Evolutionary conservation across 1,140 invertebrate species (phyloP).

Genomic region (Microplitis demolitor): DNA sequence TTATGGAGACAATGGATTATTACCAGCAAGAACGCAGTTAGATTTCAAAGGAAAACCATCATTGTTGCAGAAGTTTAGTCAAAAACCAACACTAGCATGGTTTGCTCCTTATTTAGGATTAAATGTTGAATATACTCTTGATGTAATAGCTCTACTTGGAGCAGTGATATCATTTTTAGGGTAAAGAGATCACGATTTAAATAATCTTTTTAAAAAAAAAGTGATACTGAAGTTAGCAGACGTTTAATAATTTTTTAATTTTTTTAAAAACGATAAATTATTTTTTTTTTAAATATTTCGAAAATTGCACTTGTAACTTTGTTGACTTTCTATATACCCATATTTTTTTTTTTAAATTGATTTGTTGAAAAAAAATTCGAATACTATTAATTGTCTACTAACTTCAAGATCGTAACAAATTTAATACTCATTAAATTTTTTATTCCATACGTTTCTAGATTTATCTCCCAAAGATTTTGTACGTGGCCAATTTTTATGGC

Average conservation of each 20-base stretch:
- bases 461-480: constrained; percentile 70
- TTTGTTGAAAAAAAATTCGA: too few relatives aligned
- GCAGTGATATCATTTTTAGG: constrained; percentile 70
- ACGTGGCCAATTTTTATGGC: constrained; percentile 67
- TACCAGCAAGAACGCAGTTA: constrained; percentile 72
- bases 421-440: constrained; percentile 16
- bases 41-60: constrained; percentile 58
- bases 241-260: too few relatives aligned
- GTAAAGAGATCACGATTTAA: constrained; percentile 49
- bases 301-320: too few relatives aligned
- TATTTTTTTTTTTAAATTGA: too few relatives aligned
- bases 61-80: constrained; percentile 64
- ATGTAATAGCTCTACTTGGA: constrained; percentile 73
- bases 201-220: too few relatives aligned
- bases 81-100: constrained; percentile 75
- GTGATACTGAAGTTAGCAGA: too few relatives aligned
- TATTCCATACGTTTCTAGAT: constrained; percentile 57
- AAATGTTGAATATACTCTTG: constrained; percentile 72
- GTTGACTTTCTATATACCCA: too few relatives aligned
- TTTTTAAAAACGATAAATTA: too few relatives aligned
- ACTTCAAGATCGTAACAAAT: background rate
- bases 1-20: constrained; percentile 80
- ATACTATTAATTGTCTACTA: too few relatives aligned
- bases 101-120: constrained; percentile 72
- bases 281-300: too few relatives aligned